phyloP scores from a whole-genome alignment of 2,888 invertebrate species.

The Brachylomia viminalis region DNA sequence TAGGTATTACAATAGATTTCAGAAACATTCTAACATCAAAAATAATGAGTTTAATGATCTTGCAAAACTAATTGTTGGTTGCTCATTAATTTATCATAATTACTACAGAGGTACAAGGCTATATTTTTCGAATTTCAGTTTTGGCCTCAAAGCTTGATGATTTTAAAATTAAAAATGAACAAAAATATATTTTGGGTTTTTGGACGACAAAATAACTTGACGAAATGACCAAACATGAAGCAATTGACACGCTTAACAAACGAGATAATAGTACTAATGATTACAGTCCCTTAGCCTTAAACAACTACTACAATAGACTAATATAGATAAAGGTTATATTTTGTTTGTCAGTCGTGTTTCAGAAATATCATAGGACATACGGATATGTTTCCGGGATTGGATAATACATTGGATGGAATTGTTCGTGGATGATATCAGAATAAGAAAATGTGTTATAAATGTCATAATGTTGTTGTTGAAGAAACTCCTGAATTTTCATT shows the following conservation, averaged over 20 bases:
- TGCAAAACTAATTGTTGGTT: slow-evolving; percentile 7
- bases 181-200: not conserved
- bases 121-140: not conserved
- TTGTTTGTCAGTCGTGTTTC: slow-evolving; percentile 4
- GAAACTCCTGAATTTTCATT: not conserved
- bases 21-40: not conserved
- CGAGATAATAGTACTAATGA: slow-evolving; percentile 37
- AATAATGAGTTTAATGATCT: slow-evolving; percentile 15
- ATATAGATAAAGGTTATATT: slow-evolving; percentile 14
- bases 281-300: slow-evolving; percentile 22
- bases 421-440: not conserved
- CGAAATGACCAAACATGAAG: slow-evolving; percentile 4
- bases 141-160: not conserved
- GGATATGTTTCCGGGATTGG: slow-evolving; percentile 9
- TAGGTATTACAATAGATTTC: not conserved
- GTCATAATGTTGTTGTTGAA: not conserved
- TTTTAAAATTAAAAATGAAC: not conserved
- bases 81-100: slow-evolving; percentile 24
- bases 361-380: not conserved
- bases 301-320: not conserved
- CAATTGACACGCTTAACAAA: slow-evolving; percentile 18
- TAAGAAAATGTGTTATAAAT: not conserved
- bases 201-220: not conserved
- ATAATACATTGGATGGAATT: not conserved
- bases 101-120: not conserved